Conservation (phyloP, 2,113 vertebrate genomes). For the Sterrhoptilus dennistouni region DNA sequence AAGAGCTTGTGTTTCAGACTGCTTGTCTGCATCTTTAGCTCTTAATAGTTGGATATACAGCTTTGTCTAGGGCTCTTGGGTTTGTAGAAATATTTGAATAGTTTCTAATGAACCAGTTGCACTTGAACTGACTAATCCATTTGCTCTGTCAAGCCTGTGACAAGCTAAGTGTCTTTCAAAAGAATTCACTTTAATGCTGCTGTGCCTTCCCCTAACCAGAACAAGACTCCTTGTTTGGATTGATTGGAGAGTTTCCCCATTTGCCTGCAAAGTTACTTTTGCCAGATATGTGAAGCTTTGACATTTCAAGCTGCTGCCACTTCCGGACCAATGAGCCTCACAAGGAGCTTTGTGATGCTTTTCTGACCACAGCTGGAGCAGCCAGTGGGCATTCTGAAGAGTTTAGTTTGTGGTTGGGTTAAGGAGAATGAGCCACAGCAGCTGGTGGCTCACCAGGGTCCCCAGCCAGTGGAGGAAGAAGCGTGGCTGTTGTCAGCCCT, state of each 20-base stretch:
- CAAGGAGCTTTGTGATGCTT: neutral
- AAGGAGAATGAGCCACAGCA: neutral
- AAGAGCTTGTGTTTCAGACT: neutral
- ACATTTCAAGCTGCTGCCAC: neutral
- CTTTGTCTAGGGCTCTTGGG: neutral
- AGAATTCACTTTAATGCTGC: neutral
- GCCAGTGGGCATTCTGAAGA: neutral
- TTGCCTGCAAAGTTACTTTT: neutral
- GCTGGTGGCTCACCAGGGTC: neutral
- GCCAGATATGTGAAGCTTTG: neutral
- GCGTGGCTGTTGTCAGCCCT: neutral
- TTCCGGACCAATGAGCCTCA: neutral
- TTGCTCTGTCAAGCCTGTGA: neutral
- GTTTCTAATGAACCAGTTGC: neutral
- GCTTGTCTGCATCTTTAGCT: neutral
- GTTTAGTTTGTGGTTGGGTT: neutral
- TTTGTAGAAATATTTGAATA: neutral
- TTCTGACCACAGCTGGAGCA: neutral
- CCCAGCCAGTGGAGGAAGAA: neutral
- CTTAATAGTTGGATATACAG: neutral
- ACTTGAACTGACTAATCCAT: neutral
- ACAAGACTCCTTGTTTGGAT: neutral
- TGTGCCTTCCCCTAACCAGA: neutral
- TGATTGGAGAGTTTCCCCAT: neutral
- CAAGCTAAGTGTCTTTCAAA: neutral